A percentile compares a stretch with the other conserved stretches of the same genome.
Conservation (phyloP, 2,797 vertebrate genomes). For the Trematomus bernacchii region DNA sequence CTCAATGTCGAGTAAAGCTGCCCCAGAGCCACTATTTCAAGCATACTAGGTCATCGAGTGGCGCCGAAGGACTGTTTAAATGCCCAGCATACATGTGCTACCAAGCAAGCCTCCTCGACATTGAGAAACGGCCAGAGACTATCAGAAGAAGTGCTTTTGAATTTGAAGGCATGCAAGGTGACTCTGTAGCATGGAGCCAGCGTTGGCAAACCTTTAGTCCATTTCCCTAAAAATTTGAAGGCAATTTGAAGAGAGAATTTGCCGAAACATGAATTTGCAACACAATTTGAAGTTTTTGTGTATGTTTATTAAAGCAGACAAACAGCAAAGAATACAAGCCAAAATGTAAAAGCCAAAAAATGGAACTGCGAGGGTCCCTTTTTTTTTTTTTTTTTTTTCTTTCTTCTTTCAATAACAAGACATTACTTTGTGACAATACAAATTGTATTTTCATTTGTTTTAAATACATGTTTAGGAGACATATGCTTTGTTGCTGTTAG, state of each 20-base stretch:
- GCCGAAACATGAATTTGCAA: slow-evolving; percentile 98
- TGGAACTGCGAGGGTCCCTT: slow-evolving; percentile 84
- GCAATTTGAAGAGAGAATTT: slow-evolving; percentile 93
- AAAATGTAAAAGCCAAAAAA: slow-evolving; percentile 95
- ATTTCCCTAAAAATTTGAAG: slow-evolving; percentile 81
- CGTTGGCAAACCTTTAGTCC: slow-evolving; percentile 82
- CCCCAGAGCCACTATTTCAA: no score
- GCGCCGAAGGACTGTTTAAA: no score
- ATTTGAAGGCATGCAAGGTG: slow-evolving; percentile 82
- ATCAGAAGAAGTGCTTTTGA: slow-evolving; percentile 63
- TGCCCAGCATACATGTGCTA: no score
- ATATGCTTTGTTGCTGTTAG: slow-evolving; percentile 85
- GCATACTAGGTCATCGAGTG: no score
- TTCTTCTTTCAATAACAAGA: slow-evolving; percentile 88
- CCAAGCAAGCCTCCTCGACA: no score
- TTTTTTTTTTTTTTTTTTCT: slow-evolving; percentile 74
- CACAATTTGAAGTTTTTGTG: slow-evolving; percentile 95
- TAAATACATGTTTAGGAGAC: slow-evolving; percentile 93
- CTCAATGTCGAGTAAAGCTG: no score
- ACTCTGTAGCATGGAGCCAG: slow-evolving; percentile 76
- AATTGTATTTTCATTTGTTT: slow-evolving; percentile 88
- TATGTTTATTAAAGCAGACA: slow-evolving; percentile 99
- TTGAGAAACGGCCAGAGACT: slow-evolving; percentile 57
- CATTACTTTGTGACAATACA: slow-evolving; percentile 94
- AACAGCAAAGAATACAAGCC: slow-evolving; percentile 99